Base-by-base conservation (phyloP, 2,797 vertebrate genomes). In the Eulemur mongoz region DNA sequence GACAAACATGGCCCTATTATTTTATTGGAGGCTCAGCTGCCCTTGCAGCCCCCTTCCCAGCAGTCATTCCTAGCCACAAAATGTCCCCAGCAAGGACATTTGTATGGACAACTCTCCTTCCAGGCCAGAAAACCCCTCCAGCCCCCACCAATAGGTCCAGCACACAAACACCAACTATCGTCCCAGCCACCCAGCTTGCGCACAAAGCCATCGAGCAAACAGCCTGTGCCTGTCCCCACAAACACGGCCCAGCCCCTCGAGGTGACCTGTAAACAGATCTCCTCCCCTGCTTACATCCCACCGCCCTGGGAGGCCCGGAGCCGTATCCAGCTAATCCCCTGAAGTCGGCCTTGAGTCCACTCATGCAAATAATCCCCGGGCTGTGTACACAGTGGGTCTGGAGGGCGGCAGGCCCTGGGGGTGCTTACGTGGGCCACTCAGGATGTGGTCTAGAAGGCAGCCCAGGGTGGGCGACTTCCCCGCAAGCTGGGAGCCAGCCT, bases 251-350 rank as follows among this genome's bases (percentile, higher is more conserved):
- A 2, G 57, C 2, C 57, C n/a, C 70, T 11, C 40, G 35, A 67
- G 52, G 54, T 8, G 3, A 45, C n/a, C 87, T 40, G 2, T 85
- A 85, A 93, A 91, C 91, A 96, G 9, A 32, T 11, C 4, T 22
- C 12, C 61, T 12, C 17, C 45, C 25, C 1, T 23, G 75, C 59
- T 48, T 69, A 75, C 2, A 32, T 80, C 48, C 32, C 57, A 20
- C 43, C 4, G 67, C 61, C 0, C 84, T 20, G 30, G 22, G 43
- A 67, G 32, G 23, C 59, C 40, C 8, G 3, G 81, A 3, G 9
- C 17, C 23, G 23, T 12, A 14, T 45, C 79, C 0, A 12, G 45
- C 23, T 76, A 95, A 93, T 96, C 94, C 83, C 81, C 70, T 45
- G 12, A 40, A 89, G n/a, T 40, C 76, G 27, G 72, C 75, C 76